Evolutionary conservation across 2,797 vertebrate genomes (phyloP).

Genomic region (Anguilla pacifica): DNA sequence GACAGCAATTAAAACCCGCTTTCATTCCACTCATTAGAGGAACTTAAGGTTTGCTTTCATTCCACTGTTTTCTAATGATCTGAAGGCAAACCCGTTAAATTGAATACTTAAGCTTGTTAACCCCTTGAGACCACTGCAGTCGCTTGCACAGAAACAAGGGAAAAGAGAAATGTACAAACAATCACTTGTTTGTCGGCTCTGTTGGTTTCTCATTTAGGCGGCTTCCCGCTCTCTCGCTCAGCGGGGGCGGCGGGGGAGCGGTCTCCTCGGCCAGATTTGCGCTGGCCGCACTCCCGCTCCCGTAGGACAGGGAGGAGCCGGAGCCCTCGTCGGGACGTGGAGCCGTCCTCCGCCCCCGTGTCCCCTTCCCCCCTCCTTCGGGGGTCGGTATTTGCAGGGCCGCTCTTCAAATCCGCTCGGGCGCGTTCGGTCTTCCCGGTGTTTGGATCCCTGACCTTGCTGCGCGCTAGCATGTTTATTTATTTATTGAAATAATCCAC

Average conservation of each 20-base stretch:
- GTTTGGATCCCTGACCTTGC: constrained; percentile 43
- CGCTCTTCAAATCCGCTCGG: constrained; percentile 26
- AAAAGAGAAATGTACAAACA: constrained; percentile 29
- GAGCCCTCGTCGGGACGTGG: background rate
- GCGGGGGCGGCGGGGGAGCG: background rate
- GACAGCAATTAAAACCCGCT: constrained; percentile 69
- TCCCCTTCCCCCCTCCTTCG: constrained; percentile 25
- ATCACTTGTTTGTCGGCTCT: constrained; percentile 24
- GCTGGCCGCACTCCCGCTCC: constrained; percentile 17
- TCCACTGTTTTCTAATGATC: constrained; percentile 60
- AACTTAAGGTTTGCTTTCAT: constrained; percentile 57
- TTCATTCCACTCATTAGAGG: constrained; percentile 66
- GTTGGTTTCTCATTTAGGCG: constrained; percentile 12
- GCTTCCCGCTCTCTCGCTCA: background rate
- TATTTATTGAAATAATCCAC: constrained; percentile 69
- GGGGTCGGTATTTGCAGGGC: constrained; percentile 32
- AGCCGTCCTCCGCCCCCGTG: constrained; percentile 11
- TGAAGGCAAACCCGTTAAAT: constrained; percentile 55
- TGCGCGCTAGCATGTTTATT: constrained; percentile 63
- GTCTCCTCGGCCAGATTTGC: background rate
- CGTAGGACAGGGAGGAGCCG: background rate
- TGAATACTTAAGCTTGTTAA: constrained; percentile 50
- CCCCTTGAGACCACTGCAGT: constrained; percentile 35
- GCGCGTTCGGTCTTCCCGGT: constrained; percentile 8
- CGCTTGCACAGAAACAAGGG: background rate